phyloP scores from a whole-genome alignment of 2,113 vertebrate genomes.

The Actenoides hombroni region DNA sequence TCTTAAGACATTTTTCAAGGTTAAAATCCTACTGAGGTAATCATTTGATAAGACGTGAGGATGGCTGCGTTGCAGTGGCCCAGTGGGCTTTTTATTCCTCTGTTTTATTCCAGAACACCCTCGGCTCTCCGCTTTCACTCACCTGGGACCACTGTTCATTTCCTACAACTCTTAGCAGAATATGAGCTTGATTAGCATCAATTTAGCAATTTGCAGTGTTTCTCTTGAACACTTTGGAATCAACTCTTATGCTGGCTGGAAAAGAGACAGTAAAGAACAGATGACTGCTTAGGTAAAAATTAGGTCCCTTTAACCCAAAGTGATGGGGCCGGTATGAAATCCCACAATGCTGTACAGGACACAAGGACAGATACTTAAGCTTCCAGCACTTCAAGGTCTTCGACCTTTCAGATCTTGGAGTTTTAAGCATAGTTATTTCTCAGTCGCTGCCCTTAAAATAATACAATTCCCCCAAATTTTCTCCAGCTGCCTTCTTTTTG shows the following conservation, averaged over 20 bases:
- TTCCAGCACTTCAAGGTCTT: neutral
- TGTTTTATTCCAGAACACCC: neutral
- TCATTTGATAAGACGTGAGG: neutral
- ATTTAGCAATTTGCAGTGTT: neutral
- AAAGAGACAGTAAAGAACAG: neutral
- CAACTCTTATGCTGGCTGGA: neutral
- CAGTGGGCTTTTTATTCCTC: neutral
- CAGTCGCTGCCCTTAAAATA: constrained; percentile 37
- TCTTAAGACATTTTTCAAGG: neutral
- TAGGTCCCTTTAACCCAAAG: neutral
- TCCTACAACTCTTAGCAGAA: neutral
- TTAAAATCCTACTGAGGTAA: neutral
- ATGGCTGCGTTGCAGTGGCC: neutral
- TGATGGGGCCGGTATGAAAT: neutral
- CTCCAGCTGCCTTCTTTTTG: constrained; percentile 47
- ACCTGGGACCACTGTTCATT: neutral
- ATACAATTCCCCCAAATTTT: constrained; percentile 21
- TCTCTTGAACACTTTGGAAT: neutral
- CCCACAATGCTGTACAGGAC: neutral
- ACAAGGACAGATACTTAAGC: neutral
- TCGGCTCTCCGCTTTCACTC: neutral
- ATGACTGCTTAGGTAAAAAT: neutral
- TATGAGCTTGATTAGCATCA: neutral
- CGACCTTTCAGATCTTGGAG: neutral
- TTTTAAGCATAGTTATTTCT: constrained; percentile 39